Conservation (phyloP, 2,888 invertebrate genomes). For the Chalcosyrphus nemorum region DNA sequence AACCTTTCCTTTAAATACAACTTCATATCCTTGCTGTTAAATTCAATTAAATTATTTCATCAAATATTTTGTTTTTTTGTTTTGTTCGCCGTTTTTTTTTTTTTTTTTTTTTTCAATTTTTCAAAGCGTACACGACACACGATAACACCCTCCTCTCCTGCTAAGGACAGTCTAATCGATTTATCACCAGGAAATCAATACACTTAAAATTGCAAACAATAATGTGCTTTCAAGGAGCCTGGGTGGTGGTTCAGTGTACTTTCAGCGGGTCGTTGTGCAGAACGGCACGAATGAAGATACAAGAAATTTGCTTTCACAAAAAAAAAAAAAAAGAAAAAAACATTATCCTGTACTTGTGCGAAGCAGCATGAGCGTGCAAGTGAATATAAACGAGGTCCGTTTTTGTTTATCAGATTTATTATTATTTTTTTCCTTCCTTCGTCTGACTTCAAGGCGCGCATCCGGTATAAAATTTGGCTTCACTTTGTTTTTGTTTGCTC, state of each 20-base stretch:
- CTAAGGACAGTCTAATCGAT: conserved; percentile 32
- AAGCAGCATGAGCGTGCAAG: conserved; percentile 27
- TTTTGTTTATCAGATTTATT: conserved; percentile 42
- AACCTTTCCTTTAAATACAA: neutral
- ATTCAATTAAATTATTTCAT: conserved; percentile 14
- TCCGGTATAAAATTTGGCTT: conserved; percentile 1
- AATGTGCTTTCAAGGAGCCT: neutral
- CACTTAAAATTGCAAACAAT: conserved; percentile 30
- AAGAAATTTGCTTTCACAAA: neutral
- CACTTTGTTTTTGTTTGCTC: neutral
- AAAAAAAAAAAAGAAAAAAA: neutral
- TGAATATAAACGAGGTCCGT: conserved; percentile 48
- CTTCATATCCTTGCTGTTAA: neutral
- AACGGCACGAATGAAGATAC: conserved; percentile 20
- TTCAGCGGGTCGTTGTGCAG: neutral
- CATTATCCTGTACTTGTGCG: conserved; percentile 26
- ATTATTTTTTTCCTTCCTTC: neutral
- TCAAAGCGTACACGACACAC: neutral
- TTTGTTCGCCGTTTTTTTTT: too few species aligned
- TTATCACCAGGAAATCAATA: conserved; percentile 36
- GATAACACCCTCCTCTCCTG: conserved; percentile 5
- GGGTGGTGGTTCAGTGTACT: neutral
- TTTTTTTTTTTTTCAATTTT: neutral
- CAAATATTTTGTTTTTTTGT: neutral
- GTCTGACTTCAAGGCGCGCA: neutral